Conservation (phyloP, 2,888 invertebrate species). For the Geophilus truncorum region DNA sequence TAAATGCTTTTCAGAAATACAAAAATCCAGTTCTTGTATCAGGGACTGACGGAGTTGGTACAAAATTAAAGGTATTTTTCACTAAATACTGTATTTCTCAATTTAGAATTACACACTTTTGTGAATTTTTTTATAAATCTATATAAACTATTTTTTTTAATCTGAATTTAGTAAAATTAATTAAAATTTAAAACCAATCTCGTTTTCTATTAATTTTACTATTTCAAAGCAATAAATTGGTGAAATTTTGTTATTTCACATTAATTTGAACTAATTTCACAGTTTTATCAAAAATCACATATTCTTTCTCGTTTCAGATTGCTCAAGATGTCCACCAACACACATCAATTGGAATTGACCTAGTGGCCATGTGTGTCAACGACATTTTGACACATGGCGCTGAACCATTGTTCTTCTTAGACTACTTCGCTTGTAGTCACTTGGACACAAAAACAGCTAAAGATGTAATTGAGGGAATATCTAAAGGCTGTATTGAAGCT, state of each 20-base stretch:
- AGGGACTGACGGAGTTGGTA: constrained; percentile 94
- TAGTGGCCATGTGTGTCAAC: constrained; percentile 98
- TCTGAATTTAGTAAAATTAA: too few relatives aligned
- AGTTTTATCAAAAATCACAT: too few relatives aligned
- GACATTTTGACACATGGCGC: constrained; percentile 93
- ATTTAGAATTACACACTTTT: too few relatives aligned
- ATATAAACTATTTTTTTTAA: too few relatives aligned
- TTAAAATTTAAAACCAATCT: too few relatives aligned
- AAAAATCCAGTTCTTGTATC: constrained; percentile 83
- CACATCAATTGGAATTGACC: constrained; percentile 82
- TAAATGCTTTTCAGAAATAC: constrained; percentile 63
- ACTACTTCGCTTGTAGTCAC: constrained; percentile 90
- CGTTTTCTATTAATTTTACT: too few relatives aligned
- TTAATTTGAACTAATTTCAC: too few relatives aligned
- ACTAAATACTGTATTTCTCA: background rate
- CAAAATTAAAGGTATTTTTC: constrained; percentile 75
- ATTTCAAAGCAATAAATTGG: too few relatives aligned
- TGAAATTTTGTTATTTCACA: too few relatives aligned
- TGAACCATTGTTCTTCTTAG: constrained; percentile 90
- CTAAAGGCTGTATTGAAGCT: constrained; percentile 77
- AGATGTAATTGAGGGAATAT: constrained; percentile 76
- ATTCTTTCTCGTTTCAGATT: constrained; percentile 56
- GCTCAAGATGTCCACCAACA: constrained; percentile 73
- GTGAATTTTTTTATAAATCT: too few relatives aligned
- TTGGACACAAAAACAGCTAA: constrained; percentile 71